phyloP scores from a whole-genome alignment of 2,888 invertebrate genomes.

The Zeuzera pyrina region DNA sequence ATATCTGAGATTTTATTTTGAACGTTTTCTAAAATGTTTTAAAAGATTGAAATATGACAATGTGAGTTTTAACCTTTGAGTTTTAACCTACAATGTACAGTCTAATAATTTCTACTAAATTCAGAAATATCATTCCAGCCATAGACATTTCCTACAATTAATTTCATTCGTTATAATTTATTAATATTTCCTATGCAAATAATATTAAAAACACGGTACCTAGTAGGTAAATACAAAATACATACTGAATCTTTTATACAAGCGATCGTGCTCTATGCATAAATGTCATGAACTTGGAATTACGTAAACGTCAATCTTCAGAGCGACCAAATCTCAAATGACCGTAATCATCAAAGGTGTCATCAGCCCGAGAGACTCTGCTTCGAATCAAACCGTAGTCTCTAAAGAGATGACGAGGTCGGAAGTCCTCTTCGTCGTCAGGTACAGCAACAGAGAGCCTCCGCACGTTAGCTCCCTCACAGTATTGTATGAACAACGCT shows the following conservation, averaged over 20 bases:
- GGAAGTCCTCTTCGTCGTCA: constrained; percentile 35
- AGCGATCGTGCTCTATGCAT: constrained; percentile 16
- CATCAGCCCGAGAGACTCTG: constrained; percentile 61
- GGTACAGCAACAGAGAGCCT: constrained; percentile 26
- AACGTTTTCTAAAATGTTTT: no score
- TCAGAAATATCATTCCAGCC: constrained; percentile 56
- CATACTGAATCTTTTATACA: no score
- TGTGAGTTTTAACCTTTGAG: no score
- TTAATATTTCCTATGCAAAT: no score
- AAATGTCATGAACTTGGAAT: no score
- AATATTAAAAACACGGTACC: no score
- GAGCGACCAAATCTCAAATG: constrained; percentile 81
- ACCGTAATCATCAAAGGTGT: constrained; percentile 82
- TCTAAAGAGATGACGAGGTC: constrained; percentile 47
- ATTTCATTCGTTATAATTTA: no score
- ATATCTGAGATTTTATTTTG: constrained; percentile 30
- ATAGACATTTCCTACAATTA: constrained; percentile 39
- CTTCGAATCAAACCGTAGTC: constrained; percentile 74
- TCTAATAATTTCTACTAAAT: no score
- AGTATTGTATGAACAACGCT: constrained; percentile 33
- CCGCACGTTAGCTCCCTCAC: constrained; percentile 37
- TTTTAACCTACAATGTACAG: no score
- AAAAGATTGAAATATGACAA: no score
- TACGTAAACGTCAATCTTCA: constrained; percentile 48
- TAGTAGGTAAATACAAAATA: no score